These are phyloP conservation scores for Metopia argyrocephala DNA, from an alignment of 2,888 invertebrate genomes.

Conservation along the genomic window DNA sequence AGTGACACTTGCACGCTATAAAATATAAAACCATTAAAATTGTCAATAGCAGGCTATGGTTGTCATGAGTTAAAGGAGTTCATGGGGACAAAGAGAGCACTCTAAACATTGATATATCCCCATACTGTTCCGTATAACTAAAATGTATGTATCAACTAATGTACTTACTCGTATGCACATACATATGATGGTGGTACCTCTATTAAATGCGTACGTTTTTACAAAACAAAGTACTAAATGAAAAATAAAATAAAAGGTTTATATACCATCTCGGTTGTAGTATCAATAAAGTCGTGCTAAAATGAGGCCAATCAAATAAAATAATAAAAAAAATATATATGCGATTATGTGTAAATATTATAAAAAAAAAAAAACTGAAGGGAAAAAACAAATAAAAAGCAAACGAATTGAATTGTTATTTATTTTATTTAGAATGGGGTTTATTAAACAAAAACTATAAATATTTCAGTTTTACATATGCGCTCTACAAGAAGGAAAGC, in stretches of 20 bases:
- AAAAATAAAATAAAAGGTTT: conserved; percentile 23
- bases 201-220: background rate
- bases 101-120: no score
- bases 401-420: conserved; percentile 44
- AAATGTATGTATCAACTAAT: no score
- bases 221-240: background rate
- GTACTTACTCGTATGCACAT: no score
- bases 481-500: background rate
- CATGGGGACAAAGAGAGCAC: no score
- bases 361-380: background rate
- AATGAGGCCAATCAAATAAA: conserved; percentile 59
- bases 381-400: conserved; percentile 5
- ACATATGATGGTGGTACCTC: background rate
- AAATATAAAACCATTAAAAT: conserved; percentile 52
- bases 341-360: no score
- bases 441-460: conserved; percentile 50
- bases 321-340: conserved; percentile 11
- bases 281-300: conserved; percentile 62
- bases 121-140: no score
- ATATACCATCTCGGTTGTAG: conserved; percentile 22
- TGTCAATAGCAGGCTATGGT: background rate
- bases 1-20: conserved; percentile 56
- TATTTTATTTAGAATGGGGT: conserved; percentile 47
- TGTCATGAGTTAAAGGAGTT: no score
- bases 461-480: conserved; percentile 13